phyloP scores from a whole-genome alignment of 2,113 vertebrate genomes.

The Mirounga angustirostris region DNA sequence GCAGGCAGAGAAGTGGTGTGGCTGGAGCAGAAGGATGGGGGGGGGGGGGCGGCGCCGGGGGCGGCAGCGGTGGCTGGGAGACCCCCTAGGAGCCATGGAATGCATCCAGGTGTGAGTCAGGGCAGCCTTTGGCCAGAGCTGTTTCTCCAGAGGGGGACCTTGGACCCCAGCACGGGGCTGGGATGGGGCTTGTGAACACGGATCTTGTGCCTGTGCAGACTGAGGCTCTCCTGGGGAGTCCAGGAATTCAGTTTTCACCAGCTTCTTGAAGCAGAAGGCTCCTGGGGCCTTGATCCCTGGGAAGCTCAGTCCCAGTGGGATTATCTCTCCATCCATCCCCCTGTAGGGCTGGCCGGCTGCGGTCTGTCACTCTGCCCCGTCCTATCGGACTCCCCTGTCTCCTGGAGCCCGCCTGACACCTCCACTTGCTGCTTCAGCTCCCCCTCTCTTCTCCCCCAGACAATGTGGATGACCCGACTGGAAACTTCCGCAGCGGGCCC shows the following conservation, averaged over 20 bases:
- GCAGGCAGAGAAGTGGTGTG: background rate
- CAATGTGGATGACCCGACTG: conserved; percentile 97
- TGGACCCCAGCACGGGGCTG: rapidly evolving
- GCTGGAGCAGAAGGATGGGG: background rate
- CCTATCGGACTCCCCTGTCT: background rate
- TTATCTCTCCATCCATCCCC: background rate
- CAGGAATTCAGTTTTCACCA: background rate
- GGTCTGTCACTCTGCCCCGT: background rate
- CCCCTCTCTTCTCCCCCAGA: conserved; percentile 85
- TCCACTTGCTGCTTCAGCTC: rapidly evolving
- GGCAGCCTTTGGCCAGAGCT: background rate
- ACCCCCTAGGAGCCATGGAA: rapidly evolving
- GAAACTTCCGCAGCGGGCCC: conserved; percentile 96
- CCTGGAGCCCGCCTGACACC: rapidly evolving
- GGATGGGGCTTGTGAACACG: background rate
- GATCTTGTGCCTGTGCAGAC: background rate
- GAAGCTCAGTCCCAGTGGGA: background rate
- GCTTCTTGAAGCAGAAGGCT: background rate
- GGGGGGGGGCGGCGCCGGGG: no score
- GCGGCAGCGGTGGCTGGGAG: background rate
- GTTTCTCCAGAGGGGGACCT: background rate
- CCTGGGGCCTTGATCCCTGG: background rate
- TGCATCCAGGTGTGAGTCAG: background rate
- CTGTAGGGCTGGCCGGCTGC: no score
- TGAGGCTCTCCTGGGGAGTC: background rate